Base-by-base conservation (phyloP, 2,113 vertebrate species). In the Upupa epops region DNA sequence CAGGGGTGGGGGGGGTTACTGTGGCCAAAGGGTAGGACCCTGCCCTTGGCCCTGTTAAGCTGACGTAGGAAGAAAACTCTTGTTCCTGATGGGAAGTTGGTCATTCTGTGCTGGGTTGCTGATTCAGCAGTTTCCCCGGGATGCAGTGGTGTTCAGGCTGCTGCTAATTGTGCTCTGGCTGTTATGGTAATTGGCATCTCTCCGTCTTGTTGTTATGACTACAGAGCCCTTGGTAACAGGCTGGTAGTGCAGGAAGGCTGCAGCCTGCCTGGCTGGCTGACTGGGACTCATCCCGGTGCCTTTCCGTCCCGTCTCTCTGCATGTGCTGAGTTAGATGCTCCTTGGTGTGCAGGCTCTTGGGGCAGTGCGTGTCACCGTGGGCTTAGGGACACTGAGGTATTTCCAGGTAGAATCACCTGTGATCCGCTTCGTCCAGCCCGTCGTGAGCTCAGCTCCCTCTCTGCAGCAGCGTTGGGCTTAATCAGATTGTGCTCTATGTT, bases 181-280 rank as follows among this genome's bases (percentile, higher is more conserved):
- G 2, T 92, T 65, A n/a, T 73, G 81, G 63, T 89, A 93, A 91
- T 84, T 82, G 91, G 48, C 91, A 89, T 71, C 78, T 90, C 78
- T 93, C 87, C 55, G 0, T 87, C 90, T 91, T 92, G 91, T 92
- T 91, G 84, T 93, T 95, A 90, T 84, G 87, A 65, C 91, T 91
- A 82, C 91, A 42, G 3, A 91, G 84, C 9, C 5, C 82, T 79
- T 24, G 78, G 86, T 40, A 65, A 45, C 70, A 54, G 66, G 89
- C 87, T 84, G 86, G 37, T 76, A 85, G 37, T 29, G 86, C 70
- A 29, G 22, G 37, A 17, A 60, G 86, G 17, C 28, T 90, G 59
- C 88, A 88, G 86, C 72, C 56, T n/a, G n/a, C n/a, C n/a, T 83
- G 55, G 6, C 56, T 66, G 61, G 51, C 72, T 83, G 88, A 20